A percentile compares a stretch with the other conserved stretches of the same genome.
Evolutionary conservation across 2,888 invertebrate species (phyloP).

Genomic region (Hyles lineata): DNA sequence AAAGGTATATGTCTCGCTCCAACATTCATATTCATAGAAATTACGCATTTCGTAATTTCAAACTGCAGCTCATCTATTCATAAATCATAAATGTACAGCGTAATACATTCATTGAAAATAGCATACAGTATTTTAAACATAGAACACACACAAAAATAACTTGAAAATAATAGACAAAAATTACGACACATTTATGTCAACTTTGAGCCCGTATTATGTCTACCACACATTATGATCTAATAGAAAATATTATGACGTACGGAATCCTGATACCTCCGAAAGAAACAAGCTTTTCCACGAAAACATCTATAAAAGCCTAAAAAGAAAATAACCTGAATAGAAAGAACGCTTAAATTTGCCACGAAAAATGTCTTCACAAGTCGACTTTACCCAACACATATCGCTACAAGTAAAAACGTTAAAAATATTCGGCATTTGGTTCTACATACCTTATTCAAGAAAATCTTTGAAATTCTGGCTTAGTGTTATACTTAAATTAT

Average conservation of each 20-base stretch:
- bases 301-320: conserved; percentile 14
- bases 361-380: conserved; percentile 43
- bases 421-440: conserved; percentile 58
- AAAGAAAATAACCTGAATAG: not conserved
- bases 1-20: no score
- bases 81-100: no score
- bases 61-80: no score
- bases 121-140: no score
- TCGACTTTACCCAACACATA: conserved; percentile 53
- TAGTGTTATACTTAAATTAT: conserved; percentile 42
- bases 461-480: conserved; percentile 54
- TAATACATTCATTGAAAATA: no score
- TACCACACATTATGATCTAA: no score
- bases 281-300: conserved; percentile 1
- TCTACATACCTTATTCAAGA: conserved; percentile 53
- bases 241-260: not conserved
- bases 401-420: conserved; percentile 54
- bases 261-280: not conserved
- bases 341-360: not conserved
- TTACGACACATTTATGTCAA: no score
- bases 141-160: no score
- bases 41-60: no score
- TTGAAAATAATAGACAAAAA: no score
- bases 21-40: no score
- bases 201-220: no score